phyloP scores from a whole-genome alignment of 2,888 invertebrate genomes.

The Catocala nupta region DNA sequence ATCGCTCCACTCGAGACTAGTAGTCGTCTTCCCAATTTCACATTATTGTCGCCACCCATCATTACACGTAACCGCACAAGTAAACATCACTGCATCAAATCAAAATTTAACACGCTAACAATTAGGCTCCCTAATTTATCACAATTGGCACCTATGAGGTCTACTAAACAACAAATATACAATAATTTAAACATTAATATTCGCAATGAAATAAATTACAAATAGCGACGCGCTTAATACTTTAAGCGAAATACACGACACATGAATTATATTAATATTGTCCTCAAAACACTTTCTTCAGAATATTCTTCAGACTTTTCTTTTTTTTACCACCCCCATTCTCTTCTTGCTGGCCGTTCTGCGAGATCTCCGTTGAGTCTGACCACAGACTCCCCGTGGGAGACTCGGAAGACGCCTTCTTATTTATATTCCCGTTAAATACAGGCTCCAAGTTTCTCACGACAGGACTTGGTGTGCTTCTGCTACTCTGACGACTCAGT shows the following conservation, averaged over 20 bases:
- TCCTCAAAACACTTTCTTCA: constrained; percentile 92
- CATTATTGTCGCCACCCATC: constrained; percentile 58
- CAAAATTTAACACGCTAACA: constrained; percentile 68
- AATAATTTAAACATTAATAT: constrained; percentile 73
- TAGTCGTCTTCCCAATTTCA: constrained; percentile 58
- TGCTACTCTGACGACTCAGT: constrained; percentile 82
- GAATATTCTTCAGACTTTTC: constrained; percentile 91
- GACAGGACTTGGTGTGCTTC: constrained; percentile 78
- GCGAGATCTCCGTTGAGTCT: constrained; percentile 80
- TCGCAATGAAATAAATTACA: constrained; percentile 81
- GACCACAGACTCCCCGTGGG: constrained; percentile 84
- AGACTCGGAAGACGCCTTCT: constrained; percentile 78
- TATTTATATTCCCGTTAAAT: constrained; percentile 74
- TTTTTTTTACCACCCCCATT: constrained; percentile 84
- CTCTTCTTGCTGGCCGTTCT: constrained; percentile 72
- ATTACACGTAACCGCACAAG: constrained; percentile 54
- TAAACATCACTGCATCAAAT: constrained; percentile 65
- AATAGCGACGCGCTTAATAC: constrained; percentile 62
- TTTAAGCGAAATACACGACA: constrained; percentile 55
- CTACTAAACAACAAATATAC: constrained; percentile 72
- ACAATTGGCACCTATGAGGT: constrained; percentile 86
- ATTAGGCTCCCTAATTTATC: constrained; percentile 84
- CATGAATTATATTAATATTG: constrained; percentile 51
- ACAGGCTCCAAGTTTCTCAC: constrained; percentile 70
- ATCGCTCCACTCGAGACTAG: constrained; percentile 67